Evolutionary conservation across 2,888 invertebrate genomes (phyloP).

Genomic region (Drosophila melanosoma): DNA sequence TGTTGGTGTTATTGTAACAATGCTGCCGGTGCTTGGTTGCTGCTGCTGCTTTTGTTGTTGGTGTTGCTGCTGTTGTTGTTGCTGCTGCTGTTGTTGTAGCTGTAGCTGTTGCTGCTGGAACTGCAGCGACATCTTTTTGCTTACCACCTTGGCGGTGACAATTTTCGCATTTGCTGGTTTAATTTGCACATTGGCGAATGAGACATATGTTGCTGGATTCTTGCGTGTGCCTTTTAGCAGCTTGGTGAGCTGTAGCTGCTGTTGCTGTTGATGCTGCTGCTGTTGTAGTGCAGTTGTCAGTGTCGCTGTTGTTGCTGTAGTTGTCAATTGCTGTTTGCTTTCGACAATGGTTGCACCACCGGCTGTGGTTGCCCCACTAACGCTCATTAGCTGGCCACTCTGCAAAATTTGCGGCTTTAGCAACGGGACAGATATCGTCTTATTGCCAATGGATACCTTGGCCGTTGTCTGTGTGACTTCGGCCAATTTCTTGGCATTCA

Average conservation of each 20-base stretch:
- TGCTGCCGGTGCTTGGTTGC: conserved; percentile 85
- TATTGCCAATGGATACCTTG: conserved; percentile 85
- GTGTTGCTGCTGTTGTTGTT: conserved; percentile 61
- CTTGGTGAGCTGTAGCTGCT: conserved; percentile 78
- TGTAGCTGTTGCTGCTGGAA: conserved; percentile 66
- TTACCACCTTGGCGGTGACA: conserved; percentile 84
- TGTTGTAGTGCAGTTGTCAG: conserved; percentile 7
- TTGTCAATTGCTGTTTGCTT: conserved; percentile 58
- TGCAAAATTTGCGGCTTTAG: conserved; percentile 82
- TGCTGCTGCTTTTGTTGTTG: conserved; percentile 44
- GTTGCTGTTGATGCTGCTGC: conserved; percentile 30
- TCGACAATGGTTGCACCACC: conserved; percentile 74
- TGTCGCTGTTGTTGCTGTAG: conserved; percentile 35
- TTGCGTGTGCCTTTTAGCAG: conserved; percentile 81
- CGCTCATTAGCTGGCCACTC: conserved; percentile 49
- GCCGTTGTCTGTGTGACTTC: conserved; percentile 88
- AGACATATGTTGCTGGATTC: conserved; percentile 82
- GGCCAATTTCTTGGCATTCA: conserved; percentile 80
- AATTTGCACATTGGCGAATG: conserved; percentile 83
- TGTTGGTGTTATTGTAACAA: conserved; percentile 83
- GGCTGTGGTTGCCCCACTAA: conserved; percentile 64
- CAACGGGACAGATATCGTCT: conserved; percentile 85
- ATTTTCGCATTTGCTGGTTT: conserved; percentile 84
- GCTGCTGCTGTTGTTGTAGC: conserved; percentile 39
- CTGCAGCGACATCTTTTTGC: conserved; percentile 82